Evolutionary conservation across 2,797 vertebrate genomes (phyloP).

Genomic region (Amazonetta brasiliensis): DNA sequence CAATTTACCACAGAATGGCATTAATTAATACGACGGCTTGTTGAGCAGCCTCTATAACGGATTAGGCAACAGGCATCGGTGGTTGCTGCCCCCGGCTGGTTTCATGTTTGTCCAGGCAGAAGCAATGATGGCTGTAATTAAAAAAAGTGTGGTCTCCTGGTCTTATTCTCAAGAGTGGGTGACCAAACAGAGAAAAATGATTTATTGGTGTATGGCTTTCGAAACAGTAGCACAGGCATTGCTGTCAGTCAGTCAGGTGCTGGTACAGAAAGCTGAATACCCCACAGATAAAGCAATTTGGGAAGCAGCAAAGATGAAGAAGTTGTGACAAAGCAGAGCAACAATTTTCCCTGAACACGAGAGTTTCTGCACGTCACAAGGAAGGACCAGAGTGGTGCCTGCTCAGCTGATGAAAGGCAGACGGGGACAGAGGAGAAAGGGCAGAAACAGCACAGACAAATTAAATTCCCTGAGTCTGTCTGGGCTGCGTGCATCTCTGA

Average conservation of each 20-base stretch:
- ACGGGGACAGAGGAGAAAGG: neutral
- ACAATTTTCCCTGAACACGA: neutral
- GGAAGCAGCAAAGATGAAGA: neutral
- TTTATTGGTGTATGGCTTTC: neutral
- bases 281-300: rapidly evolving
- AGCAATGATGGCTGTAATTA: neutral
- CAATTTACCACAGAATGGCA: neutral
- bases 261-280: neutral
- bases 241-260: neutral
- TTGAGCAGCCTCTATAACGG: neutral
- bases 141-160: neutral
- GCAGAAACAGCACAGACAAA: neutral
- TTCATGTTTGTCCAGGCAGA: neutral
- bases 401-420: neutral
- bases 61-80: neutral
- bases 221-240: neutral
- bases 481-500: neutral
- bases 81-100: neutral
- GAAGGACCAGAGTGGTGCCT: neutral
- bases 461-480: neutral
- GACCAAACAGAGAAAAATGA: neutral
- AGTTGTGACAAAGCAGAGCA: neutral
- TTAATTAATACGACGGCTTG: neutral
- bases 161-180: neutral
- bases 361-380: neutral